Percentiles rank a stretch among this genome's conserved stretches.
phyloP scores from a whole-genome alignment of 2,888 invertebrate genomes.

The Andrena bucephala region DNA sequence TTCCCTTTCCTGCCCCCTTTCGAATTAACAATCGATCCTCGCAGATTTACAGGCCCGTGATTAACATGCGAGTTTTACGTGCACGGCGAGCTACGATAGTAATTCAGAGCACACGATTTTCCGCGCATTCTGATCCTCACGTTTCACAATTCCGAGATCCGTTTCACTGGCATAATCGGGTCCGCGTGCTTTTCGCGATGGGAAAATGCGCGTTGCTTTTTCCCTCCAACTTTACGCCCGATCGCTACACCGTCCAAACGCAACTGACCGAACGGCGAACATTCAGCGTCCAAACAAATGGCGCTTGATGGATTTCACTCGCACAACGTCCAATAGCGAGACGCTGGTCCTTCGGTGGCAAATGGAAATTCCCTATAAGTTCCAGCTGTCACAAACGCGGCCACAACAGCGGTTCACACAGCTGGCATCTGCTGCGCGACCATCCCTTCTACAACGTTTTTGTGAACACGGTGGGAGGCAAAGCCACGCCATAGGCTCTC shows the following conservation, averaged over 20 bases:
- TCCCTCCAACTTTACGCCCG: neutral
- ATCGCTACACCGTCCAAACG: constrained; percentile 40
- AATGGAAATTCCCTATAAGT: constrained; percentile 24
- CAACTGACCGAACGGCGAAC: constrained; percentile 50
- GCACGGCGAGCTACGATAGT: constrained; percentile 24
- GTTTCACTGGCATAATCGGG: constrained; percentile 19
- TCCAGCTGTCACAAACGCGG: no score
- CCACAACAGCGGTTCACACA: no score
- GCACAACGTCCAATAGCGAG: constrained; percentile 15
- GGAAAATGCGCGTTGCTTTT: constrained; percentile 26
- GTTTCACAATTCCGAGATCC: constrained; percentile 1
- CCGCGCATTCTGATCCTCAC: constrained; percentile 41
- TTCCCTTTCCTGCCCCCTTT: constrained; percentile 10
- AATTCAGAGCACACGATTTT: constrained; percentile 29
- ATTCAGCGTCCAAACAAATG: constrained; percentile 70
- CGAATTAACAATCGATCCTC: constrained; percentile 54
- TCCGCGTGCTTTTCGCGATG: constrained; percentile 19
- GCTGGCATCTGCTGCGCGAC: no score
- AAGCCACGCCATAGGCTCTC: no score
- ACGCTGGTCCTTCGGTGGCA: neutral
- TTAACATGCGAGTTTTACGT: constrained; percentile 52
- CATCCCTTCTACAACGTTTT: no score
- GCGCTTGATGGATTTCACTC: constrained; percentile 46
- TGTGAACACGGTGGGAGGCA: no score
- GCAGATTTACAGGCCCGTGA: constrained; percentile 25